phyloP scores from a whole-genome alignment of 2,888 invertebrate genomes.

The Priocnemis perturbator region DNA sequence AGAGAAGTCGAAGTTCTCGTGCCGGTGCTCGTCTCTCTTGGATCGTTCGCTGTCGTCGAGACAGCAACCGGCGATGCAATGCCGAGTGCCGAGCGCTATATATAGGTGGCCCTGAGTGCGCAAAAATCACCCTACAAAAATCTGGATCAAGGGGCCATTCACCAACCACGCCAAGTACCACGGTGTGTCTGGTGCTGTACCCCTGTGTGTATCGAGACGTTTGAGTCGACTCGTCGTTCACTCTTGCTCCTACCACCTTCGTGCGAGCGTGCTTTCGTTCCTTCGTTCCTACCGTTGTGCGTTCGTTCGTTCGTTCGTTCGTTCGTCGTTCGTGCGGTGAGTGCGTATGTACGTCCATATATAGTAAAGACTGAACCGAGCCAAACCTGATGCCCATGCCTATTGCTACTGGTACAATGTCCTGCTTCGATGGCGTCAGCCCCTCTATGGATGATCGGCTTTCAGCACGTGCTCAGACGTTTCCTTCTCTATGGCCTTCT shows the following conservation, averaged over 20 bases:
- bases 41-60: conserved; percentile 40
- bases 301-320: not conserved
- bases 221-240: not conserved
- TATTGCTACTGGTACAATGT: conserved; percentile 12
- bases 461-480: too few relatives aligned
- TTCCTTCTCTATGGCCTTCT: too few relatives aligned
- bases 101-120: conserved; percentile 65
- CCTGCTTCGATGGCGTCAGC: too few relatives aligned
- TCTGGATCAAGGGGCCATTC: conserved; percentile 68
- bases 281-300: conserved; percentile 1
- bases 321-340: conserved; percentile 3
- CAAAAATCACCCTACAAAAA: conserved; percentile 66
- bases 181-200: conserved; percentile 24
- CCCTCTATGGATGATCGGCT: too few relatives aligned
- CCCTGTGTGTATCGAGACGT: not conserved
- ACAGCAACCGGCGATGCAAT: conserved; percentile 48
- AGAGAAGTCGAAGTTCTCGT: conserved; percentile 33
- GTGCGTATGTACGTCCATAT: conserved; percentile 40
- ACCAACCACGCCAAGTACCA: conserved; percentile 54
- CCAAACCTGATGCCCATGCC: conserved; percentile 19
- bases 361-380: conserved; percentile 45
- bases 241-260: not conserved
- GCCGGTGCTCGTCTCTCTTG: conserved; percentile 11
- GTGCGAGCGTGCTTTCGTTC: not conserved
- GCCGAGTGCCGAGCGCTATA: conserved; percentile 53